Percentiles rank a stretch among this genome's conserved stretches.
Conservation (phyloP, 23 tunicate species). For the Halocynthia aurantium region DNA sequence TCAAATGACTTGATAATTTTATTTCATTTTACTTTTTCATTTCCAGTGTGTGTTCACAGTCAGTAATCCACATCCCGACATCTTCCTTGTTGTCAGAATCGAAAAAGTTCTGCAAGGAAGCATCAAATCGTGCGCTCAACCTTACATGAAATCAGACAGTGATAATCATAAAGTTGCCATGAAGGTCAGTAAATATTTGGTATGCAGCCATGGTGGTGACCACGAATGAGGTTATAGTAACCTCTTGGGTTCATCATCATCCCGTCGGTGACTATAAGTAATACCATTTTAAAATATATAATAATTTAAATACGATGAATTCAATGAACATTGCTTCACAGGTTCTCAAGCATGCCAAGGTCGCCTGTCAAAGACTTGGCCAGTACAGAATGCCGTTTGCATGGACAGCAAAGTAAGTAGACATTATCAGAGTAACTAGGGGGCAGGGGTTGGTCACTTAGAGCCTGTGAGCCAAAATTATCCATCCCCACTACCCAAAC, state of each 20-base stretch:
- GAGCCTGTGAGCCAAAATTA: too few species aligned
- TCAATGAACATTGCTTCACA: background rate
- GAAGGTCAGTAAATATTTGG: slow-evolving; percentile 15
- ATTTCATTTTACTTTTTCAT: background rate
- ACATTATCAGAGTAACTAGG: background rate
- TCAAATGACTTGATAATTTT: background rate
- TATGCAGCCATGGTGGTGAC: background rate
- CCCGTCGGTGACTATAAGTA: too few species aligned
- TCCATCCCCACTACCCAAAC: too few species aligned
- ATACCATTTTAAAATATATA: too few species aligned
- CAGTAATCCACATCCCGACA: slow-evolving; percentile 67
- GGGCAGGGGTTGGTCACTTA: too few species aligned
- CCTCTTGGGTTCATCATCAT: too few species aligned
- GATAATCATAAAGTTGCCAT: slow-evolving; percentile 72
- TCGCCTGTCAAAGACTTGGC: slow-evolving; percentile 85
- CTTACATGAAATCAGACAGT: slow-evolving; percentile 84
- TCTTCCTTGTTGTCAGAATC: slow-evolving; percentile 82
- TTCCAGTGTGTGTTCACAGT: slow-evolving; percentile 91
- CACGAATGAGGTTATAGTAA: too few species aligned
- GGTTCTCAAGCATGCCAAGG: slow-evolving; percentile 82
- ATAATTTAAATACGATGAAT: too few species aligned
- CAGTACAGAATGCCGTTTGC: slow-evolving; percentile 99
- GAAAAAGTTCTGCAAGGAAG: slow-evolving; percentile 97
- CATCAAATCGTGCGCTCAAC: slow-evolving; percentile 69
- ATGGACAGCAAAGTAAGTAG: slow-evolving; percentile 90